A percentile compares a stretch with the other conserved stretches of the same genome.
Evolutionary conservation across 92 coral and sea anemone genomes (phyloP).

Genomic region (Phymanthus crucifer): DNA sequence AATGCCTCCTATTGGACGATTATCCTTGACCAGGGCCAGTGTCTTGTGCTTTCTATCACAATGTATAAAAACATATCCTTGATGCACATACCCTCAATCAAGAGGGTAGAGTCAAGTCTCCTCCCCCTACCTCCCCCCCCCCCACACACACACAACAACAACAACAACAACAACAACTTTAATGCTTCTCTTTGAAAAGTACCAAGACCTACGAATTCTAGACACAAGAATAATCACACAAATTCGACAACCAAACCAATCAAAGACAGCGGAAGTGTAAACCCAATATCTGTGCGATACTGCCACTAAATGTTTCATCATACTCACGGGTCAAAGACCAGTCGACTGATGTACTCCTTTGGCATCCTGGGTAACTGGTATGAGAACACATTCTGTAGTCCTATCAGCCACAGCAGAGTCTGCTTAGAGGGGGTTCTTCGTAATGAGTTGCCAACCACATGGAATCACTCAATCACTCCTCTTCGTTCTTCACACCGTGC

Average conservation of each 20-base stretch:
- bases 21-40: constrained; percentile 89
- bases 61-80: background rate
- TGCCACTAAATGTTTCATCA: no score
- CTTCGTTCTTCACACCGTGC: constrained; percentile 97
- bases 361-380: constrained; percentile 98
- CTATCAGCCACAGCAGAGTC: constrained; percentile 89
- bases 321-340: constrained; percentile 98
- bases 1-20: constrained; percentile 97
- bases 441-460: constrained; percentile 95
- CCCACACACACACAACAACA: no score
- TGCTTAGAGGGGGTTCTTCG: constrained; percentile 74
- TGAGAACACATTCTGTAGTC: constrained; percentile 94
- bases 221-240: no score
- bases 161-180: no score
- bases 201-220: no score
- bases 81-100: no score
- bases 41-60: constrained; percentile 93
- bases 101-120: no score
- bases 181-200: no score
- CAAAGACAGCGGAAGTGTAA: no score
- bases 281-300: no score
- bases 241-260: no score
- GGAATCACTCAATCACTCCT: constrained; percentile 96
- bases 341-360: constrained; percentile 90
- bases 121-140: no score